Base-by-base conservation (phyloP, 2,113 vertebrate genomes). In the Marmota monax region DNA sequence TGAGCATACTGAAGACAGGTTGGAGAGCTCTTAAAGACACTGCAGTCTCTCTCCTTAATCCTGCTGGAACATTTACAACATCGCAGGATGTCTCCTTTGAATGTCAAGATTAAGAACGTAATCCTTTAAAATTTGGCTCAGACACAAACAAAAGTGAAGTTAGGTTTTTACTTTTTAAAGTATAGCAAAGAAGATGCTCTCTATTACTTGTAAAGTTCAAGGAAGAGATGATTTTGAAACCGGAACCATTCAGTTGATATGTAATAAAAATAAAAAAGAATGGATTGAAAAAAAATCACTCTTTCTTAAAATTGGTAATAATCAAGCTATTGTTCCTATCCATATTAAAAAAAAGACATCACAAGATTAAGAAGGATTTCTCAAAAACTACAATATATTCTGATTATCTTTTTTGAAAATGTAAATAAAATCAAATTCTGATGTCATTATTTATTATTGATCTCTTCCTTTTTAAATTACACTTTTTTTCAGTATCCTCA, bases 31-130 rank as follows among this genome's bases (percentile, higher is more conserved):
- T 95, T 90, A 96, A 73, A 92, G 34, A 88, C 90, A 13, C 92
- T 88, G 61, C 78, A 96, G 70, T 82, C 74, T 96, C 95, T 88
- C 78, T 82, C 27, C 61, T 96, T 98, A 97, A 98, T 96, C 93
- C 97, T 98, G 92, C 74, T 97, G 85, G 67, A 98, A 97, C 94
- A 83, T 95, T 98, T 97, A 96, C 5, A 98, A 16, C 85, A 89
- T 95, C 17, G 17, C 4, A 34, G 73, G 95, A 97, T 92, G 65
- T 85, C 22, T 22, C 85, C 92, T 98, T 98, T 97, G 92, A 97
- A 97, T 97, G 95, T 96, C 88, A 97, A 97, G 96, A 98, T 98
- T 98, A 98, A 98, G 91, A 97, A 97, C 3, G 2, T 88, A 98
- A 96, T 97, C 94, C 86, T 98, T 91, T 95, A 96, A 97, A 98